Percentiles rank a stretch among this genome's conserved stretches.
Evolutionary conservation across 2,888 invertebrate genomes (phyloP).

Genomic region (Watsonalla cultraria): DNA sequence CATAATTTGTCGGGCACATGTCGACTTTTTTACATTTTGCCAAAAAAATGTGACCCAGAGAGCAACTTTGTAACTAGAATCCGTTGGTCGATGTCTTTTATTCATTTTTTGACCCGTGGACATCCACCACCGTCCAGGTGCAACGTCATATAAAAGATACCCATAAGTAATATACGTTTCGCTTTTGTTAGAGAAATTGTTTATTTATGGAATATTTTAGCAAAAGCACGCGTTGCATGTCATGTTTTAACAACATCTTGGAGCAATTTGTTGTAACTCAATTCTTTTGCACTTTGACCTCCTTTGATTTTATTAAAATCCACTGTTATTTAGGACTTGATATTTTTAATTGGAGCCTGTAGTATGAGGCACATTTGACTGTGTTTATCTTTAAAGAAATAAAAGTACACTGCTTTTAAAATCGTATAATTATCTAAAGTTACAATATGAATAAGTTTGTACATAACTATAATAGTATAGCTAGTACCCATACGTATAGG

Average conservation of each 20-base stretch:
- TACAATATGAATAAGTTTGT: too few relatives aligned
- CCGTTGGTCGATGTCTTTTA: conserved; percentile 62
- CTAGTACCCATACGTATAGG: conserved; percentile 3
- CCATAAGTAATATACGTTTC: conserved; percentile 21
- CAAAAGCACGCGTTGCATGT: conserved; percentile 10
- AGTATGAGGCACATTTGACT: too few relatives aligned
- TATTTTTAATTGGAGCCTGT: too few relatives aligned
- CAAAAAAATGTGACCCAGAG: conserved; percentile 58
- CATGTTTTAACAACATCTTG: conserved; percentile 7
- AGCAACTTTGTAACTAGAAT: conserved; percentile 63
- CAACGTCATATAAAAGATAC: conserved; percentile 53
- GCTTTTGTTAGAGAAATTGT: conserved; percentile 11
- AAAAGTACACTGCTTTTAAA: too few relatives aligned
- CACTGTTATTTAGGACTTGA: too few relatives aligned
- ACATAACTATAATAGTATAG: too few relatives aligned
- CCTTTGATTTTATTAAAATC: too few relatives aligned
- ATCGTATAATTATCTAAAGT: too few relatives aligned
- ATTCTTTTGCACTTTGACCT: too few relatives aligned
- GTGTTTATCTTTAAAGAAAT: too few relatives aligned
- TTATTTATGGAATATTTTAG: not conserved
- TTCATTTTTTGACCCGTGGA: conserved; percentile 68
- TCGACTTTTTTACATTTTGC: conserved; percentile 44
- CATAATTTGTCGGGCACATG: conserved; percentile 77
- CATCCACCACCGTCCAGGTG: conserved; percentile 69
- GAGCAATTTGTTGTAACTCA: not conserved